Base-by-base conservation (phyloP, 2,797 vertebrate genomes). In the Dromococcyx pavoninus region DNA sequence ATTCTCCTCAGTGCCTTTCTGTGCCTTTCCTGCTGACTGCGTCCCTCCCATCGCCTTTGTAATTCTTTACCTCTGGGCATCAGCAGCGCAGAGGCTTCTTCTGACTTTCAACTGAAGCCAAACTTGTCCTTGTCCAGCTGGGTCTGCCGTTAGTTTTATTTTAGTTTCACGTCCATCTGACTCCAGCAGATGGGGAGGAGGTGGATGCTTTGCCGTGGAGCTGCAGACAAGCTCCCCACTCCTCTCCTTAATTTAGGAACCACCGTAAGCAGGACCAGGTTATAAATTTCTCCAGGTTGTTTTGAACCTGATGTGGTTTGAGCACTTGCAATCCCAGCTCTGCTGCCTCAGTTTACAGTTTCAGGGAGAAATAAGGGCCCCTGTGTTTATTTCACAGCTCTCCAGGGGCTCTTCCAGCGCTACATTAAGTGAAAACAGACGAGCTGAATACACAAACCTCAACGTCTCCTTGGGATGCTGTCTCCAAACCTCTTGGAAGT, bases 41-140 rank as follows among this genome's bases (percentile, higher is more conserved):
- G 9, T 48, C 43, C 91, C 78, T 91, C 88, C 69, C 72, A 3
- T 44, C 0, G 14, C 91, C 85, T 91, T 53, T 66, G 71, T 13
- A 48, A 80, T 61, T 41, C 88, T 78, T 76, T 7, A 73, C 75
- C 83, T 86, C 77, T 5, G 54, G n/a, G 51, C 51, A 70, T 19
- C 78, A 77, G 75, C 84, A 67, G 44, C 0, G 0, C 28, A 11
- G 64, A 80, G 50, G 17, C 53, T 53, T 69, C 87, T 84, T 66
- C 43, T 0, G 3, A 5, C 81, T 73, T 87, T 44, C 46, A 91
- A 6, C 53, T 37, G 0, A 30, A 82, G 80, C 56, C 94, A 82
- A 24, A 64, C 32, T 30, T 66, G 51, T 62, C 87, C 83, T 81
- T 62, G 50, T 65, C 92, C 88, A 94, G 80, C 92, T 92, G 93